A percentile compares a stretch with the other conserved stretches of the same genome.
These are phyloP conservation scores for Hormaphis cornu DNA, from an alignment of 1,140 invertebrate genomes.

Conservation along the genomic window DNA sequence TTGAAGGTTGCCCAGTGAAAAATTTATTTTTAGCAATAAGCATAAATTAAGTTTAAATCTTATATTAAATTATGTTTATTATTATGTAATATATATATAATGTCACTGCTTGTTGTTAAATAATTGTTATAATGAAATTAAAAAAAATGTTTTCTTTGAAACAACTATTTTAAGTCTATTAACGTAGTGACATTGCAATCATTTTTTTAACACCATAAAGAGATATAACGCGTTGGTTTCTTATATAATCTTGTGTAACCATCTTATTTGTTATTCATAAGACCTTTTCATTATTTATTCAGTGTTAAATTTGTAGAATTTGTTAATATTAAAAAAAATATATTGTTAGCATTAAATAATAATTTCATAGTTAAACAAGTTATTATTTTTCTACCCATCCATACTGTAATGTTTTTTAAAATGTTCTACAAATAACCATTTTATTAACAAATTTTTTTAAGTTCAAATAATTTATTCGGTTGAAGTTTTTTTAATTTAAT, in stretches of 20 bases:
- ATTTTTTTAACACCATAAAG: constrained; percentile 25
- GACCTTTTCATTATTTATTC: constrained; percentile 31
- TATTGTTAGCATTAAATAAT: constrained; percentile 29
- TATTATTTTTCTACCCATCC: constrained; percentile 13
- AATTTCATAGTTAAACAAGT: constrained; percentile 28
- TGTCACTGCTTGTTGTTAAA: constrained; percentile 33
- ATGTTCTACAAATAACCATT: neutral
- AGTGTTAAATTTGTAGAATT: constrained; percentile 32
- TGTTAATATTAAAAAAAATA: constrained; percentile 28
- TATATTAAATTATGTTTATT: constrained; percentile 27
- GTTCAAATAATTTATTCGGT: neutral
- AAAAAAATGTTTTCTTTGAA: constrained; percentile 10
- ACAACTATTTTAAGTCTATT: constrained; percentile 22
- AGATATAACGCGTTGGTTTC: constrained; percentile 19
- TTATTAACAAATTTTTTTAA: neutral
- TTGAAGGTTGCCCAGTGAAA: constrained; percentile 26
- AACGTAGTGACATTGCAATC: constrained; percentile 31
- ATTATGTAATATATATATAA: constrained; percentile 33
- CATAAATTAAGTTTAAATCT: constrained; percentile 30
- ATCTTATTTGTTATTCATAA: constrained; percentile 29
- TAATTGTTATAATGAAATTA: constrained; percentile 31
- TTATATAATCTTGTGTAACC: constrained; percentile 5
- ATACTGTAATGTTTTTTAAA: neutral
- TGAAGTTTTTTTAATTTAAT: neutral
- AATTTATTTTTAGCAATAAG: constrained; percentile 33